Evolutionary conservation across 1,140 invertebrate genomes (phyloP).

Genomic region (Caenorhabditis remanei): DNA sequence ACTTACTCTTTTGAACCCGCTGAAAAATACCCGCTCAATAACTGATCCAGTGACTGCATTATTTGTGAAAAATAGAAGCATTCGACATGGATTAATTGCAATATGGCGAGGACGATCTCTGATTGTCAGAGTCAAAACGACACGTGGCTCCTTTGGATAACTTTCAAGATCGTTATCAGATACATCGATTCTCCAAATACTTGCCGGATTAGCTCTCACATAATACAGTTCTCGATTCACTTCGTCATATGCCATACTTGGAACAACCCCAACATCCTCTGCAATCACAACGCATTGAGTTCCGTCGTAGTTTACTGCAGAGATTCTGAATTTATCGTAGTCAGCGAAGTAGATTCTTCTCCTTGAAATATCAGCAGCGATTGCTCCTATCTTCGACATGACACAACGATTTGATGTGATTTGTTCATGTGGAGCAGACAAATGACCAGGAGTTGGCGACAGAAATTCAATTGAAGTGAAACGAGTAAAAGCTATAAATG

Average conservation of each 20-base stretch:
- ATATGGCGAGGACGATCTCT: conserved; percentile 88
- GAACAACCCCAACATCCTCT: conserved; percentile 82
- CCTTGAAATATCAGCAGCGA: not conserved
- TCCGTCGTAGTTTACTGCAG: conserved; percentile 2
- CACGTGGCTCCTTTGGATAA: conserved; percentile 71
- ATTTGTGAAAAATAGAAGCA: conserved; percentile 88
- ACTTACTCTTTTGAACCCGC: conserved; percentile 83
- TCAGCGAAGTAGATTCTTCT: conserved; percentile 40
- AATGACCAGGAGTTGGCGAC: not conserved
- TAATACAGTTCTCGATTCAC: conserved; percentile 84
- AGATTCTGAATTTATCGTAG: conserved; percentile 44
- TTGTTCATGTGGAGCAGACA: not conserved
- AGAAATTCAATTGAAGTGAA: conserved; percentile 46
- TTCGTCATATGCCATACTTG: conserved; percentile 86
- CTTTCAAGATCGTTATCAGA: conserved; percentile 57
- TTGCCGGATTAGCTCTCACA: conserved; percentile 84
- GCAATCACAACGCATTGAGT: conserved; percentile 31
- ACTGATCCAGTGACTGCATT: conserved; percentile 84
- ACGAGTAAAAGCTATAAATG: conserved; percentile 16
- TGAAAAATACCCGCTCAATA: conserved; percentile 84
- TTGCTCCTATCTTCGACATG: not conserved
- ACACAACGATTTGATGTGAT: not conserved
- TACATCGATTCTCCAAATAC: conserved; percentile 81
- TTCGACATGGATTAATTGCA: conserved; percentile 82
- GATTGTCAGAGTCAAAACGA: conserved; percentile 82